These are phyloP conservation scores for Lepeophtheirus nordmannii DNA, from an alignment of 2,888 invertebrate genomes.

Conservation along the genomic window DNA sequence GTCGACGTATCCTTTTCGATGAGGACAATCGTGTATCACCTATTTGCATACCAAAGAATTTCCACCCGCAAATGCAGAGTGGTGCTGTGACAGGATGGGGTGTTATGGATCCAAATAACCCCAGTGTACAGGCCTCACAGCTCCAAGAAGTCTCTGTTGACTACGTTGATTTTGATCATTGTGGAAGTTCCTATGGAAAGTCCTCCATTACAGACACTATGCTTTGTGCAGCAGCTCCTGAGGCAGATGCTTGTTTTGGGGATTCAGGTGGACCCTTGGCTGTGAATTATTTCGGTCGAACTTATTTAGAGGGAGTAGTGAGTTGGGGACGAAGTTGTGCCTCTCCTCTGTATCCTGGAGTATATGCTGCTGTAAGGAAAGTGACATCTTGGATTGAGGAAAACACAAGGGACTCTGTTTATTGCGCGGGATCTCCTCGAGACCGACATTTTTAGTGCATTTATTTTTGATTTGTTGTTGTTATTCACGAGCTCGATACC, in stretches of 20 bases:
- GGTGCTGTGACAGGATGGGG: conserved; percentile 20
- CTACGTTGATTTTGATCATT: conserved; percentile 4
- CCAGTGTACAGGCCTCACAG: background rate
- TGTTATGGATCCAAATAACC: conserved; percentile 11
- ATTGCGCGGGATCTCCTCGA: background rate
- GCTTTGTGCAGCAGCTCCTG: conserved; percentile 17
- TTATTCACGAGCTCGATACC: too few relatives aligned
- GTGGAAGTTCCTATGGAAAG: background rate
- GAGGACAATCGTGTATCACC: background rate
- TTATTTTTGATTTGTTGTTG: background rate
- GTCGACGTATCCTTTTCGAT: background rate
- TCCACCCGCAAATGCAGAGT: background rate
- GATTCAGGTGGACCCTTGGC: conserved; percentile 18
- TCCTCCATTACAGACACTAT: conserved; percentile 13
- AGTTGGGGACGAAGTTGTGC: conserved; percentile 22
- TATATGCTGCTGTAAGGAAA: background rate
- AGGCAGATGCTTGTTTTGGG: conserved; percentile 21
- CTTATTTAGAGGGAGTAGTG: conserved; percentile 6
- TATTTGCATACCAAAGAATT: background rate
- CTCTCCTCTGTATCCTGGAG: conserved; percentile 5
- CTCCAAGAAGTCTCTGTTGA: conserved; percentile 7
- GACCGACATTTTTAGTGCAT: background rate
- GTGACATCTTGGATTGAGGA: conserved; percentile 6
- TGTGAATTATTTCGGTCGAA: conserved; percentile 5
- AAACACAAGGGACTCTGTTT: conserved; percentile 1